phyloP scores from a whole-genome alignment of 1,140 invertebrate genomes.

The Diorhabda elongata region DNA sequence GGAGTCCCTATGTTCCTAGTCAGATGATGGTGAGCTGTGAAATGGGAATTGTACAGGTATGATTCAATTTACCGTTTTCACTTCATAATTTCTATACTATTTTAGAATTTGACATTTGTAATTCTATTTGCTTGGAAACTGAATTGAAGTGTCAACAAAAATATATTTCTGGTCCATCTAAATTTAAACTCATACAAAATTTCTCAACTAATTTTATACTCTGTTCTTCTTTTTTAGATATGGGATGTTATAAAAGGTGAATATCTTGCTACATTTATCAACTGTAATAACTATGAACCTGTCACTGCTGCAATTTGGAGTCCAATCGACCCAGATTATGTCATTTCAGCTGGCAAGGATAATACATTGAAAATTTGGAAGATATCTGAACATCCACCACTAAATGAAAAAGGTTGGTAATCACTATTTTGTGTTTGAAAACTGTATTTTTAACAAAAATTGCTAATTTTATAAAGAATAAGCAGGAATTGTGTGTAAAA shows the following conservation, averaged over 20 bases:
- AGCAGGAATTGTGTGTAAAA: too few relatives aligned
- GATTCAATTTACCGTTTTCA: background rate
- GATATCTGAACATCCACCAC: constrained; percentile 44
- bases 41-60: constrained; percentile 64
- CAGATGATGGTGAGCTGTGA: constrained; percentile 65
- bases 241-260: constrained; percentile 63
- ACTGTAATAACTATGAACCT: constrained; percentile 51
- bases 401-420: constrained; percentile 20
- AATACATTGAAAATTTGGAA: constrained; percentile 60
- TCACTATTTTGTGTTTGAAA: too few relatives aligned
- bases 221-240: constrained; percentile 53
- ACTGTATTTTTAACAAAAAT: too few relatives aligned
- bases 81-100: too few relatives aligned
- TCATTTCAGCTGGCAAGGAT: constrained; percentile 60
- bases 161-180: too few relatives aligned
- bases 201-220: too few relatives aligned
- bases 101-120: too few relatives aligned
- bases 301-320: constrained; percentile 61
- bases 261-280: constrained; percentile 53
- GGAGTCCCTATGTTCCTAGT: constrained; percentile 68
- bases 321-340: constrained; percentile 57
- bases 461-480: too few relatives aligned
- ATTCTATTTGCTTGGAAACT: too few relatives aligned
- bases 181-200: too few relatives aligned
- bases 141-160: too few relatives aligned